Conservation (phyloP, 1,140 invertebrate species). For the Drosophila cardini region DNA sequence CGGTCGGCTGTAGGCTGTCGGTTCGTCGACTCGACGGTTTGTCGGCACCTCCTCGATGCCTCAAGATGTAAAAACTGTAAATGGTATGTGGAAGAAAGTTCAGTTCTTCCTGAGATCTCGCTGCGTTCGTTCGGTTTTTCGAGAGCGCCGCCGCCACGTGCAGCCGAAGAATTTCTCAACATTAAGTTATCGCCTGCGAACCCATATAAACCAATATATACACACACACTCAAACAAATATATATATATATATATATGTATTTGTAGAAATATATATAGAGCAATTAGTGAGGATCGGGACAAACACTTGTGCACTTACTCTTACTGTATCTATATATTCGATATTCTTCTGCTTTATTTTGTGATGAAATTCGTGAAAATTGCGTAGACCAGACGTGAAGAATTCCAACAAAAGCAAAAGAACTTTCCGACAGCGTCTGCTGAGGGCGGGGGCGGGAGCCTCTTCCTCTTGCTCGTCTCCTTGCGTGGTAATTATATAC, state of each 20-base stretch:
- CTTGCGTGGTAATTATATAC: constrained; percentile 58
- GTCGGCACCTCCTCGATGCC: constrained; percentile 59
- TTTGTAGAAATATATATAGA: constrained; percentile 4
- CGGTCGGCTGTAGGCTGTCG: not conserved
- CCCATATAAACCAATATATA: constrained; percentile 11
- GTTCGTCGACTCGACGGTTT: constrained; percentile 3
- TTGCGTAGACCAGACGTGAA: constrained; percentile 6
- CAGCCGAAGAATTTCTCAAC: constrained; percentile 19
- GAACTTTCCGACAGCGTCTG: constrained; percentile 14
- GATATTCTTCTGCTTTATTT: constrained; percentile 5
- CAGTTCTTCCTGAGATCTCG: constrained; percentile 84
- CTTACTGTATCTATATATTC: constrained; percentile 15
- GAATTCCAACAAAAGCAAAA: constrained; percentile 3
- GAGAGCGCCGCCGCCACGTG: constrained; percentile 30
- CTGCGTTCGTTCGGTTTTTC: constrained; percentile 68
- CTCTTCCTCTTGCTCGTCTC: not conserved
- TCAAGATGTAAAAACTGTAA: constrained; percentile 83
- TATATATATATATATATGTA: too few species aligned
- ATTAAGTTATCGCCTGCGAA: constrained; percentile 24
- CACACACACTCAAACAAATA: not conserved
- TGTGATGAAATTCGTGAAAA: constrained; percentile 64
- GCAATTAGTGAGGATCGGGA: constrained; percentile 58
- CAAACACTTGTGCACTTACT: constrained; percentile 41
- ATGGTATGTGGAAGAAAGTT: constrained; percentile 68
- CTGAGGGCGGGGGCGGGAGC: not conserved